Evolutionary conservation across 1,140 invertebrate genomes (phyloP), one percentile per base, ranked within the genome.

Genomic region (Brachionus sp.): DNA sequence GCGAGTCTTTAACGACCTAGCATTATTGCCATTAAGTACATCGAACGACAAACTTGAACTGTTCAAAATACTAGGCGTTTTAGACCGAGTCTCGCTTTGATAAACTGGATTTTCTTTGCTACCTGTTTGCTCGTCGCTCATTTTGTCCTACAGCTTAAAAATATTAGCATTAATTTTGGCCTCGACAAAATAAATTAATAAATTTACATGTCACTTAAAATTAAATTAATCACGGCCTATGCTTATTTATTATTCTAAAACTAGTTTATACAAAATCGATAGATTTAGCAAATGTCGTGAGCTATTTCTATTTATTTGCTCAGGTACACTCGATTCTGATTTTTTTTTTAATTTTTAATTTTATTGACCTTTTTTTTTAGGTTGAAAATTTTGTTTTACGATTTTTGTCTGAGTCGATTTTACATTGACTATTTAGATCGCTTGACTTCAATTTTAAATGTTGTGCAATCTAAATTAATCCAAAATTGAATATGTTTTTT

Each of bases 11-110:
- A 80, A 23, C 3, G 16, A 16, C 19, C 16, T 80, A 16, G 77
- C 37, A 75, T 75, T 50, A 23, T 57, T 35, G 7, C 46, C 29
- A 39, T 57, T 80, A 0, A 80, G 57, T 16, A 80, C 16, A 44
- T 80, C 77, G 57, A 80, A 80, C 2, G 77, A 29, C 29, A 80
- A 25, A 6, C 25, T 29, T 16, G 77, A 80, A 5, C 29, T 10
- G 37, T 80, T 80, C 19, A 80, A 42, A 19, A 80, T 42, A 13
- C 35, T 62, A 12, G 50, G 77, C 6, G 33, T 80, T 16, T 80
- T 57, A 5, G 77, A 78, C 16, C 33, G 64, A 16, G 10, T 37
- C 3, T 66, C 64, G 25, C 25, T 33, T 33, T 66, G 25, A 3
- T 66, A 66, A 33, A 33, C 64, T 37, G 33, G 25, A n/a, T 66